Base-by-base conservation (phyloP, 2,888 invertebrate species). In the Lomographa bimaculata region DNA sequence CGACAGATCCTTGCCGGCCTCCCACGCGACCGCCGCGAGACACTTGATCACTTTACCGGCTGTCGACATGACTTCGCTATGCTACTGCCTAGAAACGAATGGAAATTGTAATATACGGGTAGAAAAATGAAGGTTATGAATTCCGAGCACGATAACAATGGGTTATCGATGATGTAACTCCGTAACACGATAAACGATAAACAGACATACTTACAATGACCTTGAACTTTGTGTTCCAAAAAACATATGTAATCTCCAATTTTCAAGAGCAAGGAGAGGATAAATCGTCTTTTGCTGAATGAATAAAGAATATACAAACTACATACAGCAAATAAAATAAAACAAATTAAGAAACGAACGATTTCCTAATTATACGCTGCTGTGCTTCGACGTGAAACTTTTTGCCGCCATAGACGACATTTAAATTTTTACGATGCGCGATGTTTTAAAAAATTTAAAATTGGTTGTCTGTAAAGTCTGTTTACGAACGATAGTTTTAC, bases 21-120 rank as follows among this genome's bases (percentile, higher is more conserved):
- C 95, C 99, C 99, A 99, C 2, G 99, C 98, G 7, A 99, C 97
- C 1, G 98, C 99, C 9, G 99, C 99, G 69, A 92, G 92, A 79
- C 99, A 99, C 64, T 92, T 94, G 56, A 99, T 98, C 26, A 93
- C 91, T 94, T 95, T 75, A 18, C 83, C 84, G 51, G 70, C 75
- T 42, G 87, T 89, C 36, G 85, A 78, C 85, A 86, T 87, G 54
- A 47, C 76, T 44, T 38, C 43, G 50, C 58, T 50, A 41, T 36
- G 46, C 49, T 32, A 54, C 56, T 54, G 58, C 58, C 56, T 60
- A 57, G 46, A 46, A 51, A 51, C 32, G 65, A 77, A 54, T 73
- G 62, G 63, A 48, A 21, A 9, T 46, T 5, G 11, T 24, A 34
- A 34, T 34, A 3, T 18, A 25, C 8, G 4, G 25, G 17, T 10